Conservation (phyloP, 1,140 invertebrate genomes). For the Drosophila leontia region DNA sequence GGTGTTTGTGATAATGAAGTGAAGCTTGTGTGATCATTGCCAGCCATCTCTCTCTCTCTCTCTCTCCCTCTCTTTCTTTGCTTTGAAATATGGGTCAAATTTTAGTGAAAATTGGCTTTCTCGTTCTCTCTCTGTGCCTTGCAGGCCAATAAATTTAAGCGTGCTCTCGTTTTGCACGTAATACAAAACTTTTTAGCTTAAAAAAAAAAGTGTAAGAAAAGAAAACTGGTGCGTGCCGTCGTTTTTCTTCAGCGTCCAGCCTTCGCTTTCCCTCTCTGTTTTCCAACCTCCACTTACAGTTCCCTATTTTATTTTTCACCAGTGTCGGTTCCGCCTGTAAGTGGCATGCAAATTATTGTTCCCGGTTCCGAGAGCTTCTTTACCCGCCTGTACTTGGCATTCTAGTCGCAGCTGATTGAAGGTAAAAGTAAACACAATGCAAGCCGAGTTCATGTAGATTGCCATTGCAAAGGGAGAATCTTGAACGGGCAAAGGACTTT, state of each 20-base stretch:
- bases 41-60: not conserved
- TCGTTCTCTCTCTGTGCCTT: constrained; percentile 11
- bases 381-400: constrained; percentile 54
- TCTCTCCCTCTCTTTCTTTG: constrained; percentile 30
- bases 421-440: constrained; percentile 60
- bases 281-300: constrained; percentile 11
- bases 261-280: constrained; percentile 27
- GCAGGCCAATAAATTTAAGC: constrained; percentile 65
- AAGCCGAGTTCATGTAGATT: constrained; percentile 35
- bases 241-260: constrained; percentile 56
- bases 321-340: constrained; percentile 38
- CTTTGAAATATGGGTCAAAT: constrained; percentile 73
- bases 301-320: constrained; percentile 24
- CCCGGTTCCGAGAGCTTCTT: constrained; percentile 2
- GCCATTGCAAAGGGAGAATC: not conserved
- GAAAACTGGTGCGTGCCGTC: constrained; percentile 62
- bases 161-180: constrained; percentile 71
- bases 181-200: constrained; percentile 69
- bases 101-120: constrained; percentile 54
- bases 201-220: constrained; percentile 43
- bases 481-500: constrained; percentile 6
- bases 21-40: constrained; percentile 50
- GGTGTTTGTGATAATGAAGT: constrained; percentile 35
- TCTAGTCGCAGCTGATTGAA: constrained; percentile 46
- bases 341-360: constrained; percentile 66